Percentiles rank a stretch among this genome's conserved stretches.
Evolutionary conservation across 35 echinoderm and acorn worm species (phyloP).

Genomic region (Heliocidaris erythrogramma): DNA sequence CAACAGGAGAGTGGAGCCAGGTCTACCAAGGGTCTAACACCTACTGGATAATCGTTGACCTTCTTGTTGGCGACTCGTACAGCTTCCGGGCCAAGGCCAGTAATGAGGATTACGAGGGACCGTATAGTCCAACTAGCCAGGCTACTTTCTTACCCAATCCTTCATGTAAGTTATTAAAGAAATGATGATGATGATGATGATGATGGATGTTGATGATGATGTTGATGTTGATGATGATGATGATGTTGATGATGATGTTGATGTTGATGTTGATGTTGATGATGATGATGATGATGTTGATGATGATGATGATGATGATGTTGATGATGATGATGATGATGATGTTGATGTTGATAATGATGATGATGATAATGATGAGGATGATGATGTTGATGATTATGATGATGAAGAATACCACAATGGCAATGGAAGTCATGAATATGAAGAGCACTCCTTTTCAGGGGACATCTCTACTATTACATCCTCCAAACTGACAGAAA

Average conservation of each 20-base stretch:
- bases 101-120: constrained; percentile 49
- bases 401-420: not conserved
- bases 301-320: constrained; percentile 14
- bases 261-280: not conserved
- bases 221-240: not conserved
- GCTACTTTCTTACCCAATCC: constrained; percentile 26
- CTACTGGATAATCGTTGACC: constrained; percentile 52
- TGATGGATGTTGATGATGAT: too few species aligned
- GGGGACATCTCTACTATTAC: too few species aligned
- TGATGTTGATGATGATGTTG: not conserved
- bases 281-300: constrained; percentile 11
- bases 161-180: not conserved
- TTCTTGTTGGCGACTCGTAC: constrained; percentile 52
- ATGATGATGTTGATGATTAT: not conserved
- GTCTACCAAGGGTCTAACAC: constrained; percentile 57
- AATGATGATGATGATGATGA: not conserved
- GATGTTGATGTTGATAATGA: not conserved
- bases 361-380: not conserved
- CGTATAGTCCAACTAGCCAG: constrained; percentile 57
- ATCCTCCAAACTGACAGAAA: too few species aligned
- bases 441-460: too few species aligned
- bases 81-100: constrained; percentile 62
- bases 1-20: constrained; percentile 58
- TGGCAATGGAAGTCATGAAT: not conserved
- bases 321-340: not conserved